phyloP scores from a whole-genome alignment of 2,797 vertebrate genomes.

The Novumbra hubbsi region DNA sequence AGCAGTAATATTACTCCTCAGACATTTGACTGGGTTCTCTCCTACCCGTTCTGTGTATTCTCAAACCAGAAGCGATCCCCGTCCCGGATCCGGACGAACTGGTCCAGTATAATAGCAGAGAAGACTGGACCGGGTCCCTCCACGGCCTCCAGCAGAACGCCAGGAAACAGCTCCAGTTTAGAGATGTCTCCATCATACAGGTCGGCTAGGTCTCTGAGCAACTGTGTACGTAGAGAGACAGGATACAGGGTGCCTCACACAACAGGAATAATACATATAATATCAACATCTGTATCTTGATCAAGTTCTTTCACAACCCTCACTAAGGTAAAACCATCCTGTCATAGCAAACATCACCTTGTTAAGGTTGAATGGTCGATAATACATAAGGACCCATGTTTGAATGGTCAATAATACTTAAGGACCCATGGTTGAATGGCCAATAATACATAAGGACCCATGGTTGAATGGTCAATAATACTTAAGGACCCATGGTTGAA shows the following conservation, averaged over 20 bases:
- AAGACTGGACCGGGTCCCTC: conserved; percentile 80
- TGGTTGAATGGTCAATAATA: background rate
- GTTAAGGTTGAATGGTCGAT: too few species aligned
- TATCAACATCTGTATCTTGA: background rate
- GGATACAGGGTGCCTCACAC: background rate
- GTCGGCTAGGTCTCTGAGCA: conserved; percentile 64
- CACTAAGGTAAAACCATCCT: background rate
- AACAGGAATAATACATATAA: background rate
- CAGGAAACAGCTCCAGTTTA: conserved; percentile 85
- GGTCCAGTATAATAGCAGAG: conserved; percentile 82
- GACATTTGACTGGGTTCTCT: background rate
- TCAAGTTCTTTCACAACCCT: background rate
- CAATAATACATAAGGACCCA: background rate
- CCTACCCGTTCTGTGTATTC: conserved; percentile 89
- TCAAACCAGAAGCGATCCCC: conserved; percentile 98
- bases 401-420: too few species aligned
- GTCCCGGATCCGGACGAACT: conserved; percentile 89
- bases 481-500: background rate
- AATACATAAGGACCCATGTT: too few species aligned
- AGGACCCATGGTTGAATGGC: too few species aligned
- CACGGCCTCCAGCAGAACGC: conserved; percentile 82
- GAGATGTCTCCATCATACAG: conserved; percentile 78
- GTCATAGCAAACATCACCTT: background rate
- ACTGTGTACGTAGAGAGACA: conserved; percentile 47
- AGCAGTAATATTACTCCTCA: too few species aligned